Base-by-base conservation (phyloP, 2,888 invertebrate species). In the Tetramorium bicarinatum region DNA sequence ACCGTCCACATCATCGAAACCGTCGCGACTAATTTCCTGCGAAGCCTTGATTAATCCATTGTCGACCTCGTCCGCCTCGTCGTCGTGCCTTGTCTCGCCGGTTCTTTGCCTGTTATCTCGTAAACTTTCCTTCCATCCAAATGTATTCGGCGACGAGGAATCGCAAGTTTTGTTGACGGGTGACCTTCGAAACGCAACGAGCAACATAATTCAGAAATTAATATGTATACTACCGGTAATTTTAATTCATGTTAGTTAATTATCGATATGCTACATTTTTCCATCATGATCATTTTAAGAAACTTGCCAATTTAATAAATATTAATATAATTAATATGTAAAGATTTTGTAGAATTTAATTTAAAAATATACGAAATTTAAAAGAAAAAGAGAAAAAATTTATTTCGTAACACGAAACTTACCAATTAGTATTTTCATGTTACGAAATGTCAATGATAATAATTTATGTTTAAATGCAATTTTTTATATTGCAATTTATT, bases 11-110 rank as follows among this genome's bases (percentile, higher is more conserved):
- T 81, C 66, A 18, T 82, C 82, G 67, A 54, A 49, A 71, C 56
- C 64, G 69, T 72, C 71, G 69, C 83, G 69, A 34, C 83, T 76
- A 87, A 85, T 85, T 84, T 88, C 87, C 87, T 72, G 89, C 69
- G 69, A 52, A 74, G 52, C 62, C 77, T 41, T 84, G 83, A 90
- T 89, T 90, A 88, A 85, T 83, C 82, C 83, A 69, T 79, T 64
- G 38, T 75, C 82, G 66, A 66, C 79, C 62, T 82, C 80, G 66
- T 52, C 41, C 44, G 61, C 75, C 56, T 54, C 52, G 66, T 47
- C 59, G 59, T 25, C 66, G 69, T 34, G 61, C 69, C 44, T 52
- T 69, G 76, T 52, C 21, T 52, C 77, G 77, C 29, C 49, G 71
- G 25, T 77, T 47, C 61, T 85, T 41, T 66, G 79, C 52, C 61